Conservation (phyloP, 2,888 invertebrate species). For the Tenodera sinensis region DNA sequence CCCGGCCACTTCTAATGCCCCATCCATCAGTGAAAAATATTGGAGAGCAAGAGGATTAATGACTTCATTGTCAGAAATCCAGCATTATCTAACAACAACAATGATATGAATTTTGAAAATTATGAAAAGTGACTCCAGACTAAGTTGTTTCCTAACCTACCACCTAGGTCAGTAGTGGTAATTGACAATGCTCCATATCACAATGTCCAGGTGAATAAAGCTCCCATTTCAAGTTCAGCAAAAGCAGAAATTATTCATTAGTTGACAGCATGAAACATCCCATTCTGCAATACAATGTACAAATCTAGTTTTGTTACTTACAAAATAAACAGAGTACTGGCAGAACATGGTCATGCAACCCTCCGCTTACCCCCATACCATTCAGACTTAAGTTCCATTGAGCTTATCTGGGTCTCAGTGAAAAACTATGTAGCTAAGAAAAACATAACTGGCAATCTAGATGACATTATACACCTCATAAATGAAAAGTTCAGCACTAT, state of each 20-base stretch:
- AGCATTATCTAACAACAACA: no score
- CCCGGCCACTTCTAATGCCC: no score
- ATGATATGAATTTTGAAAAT: not conserved
- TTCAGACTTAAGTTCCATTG: not conserved
- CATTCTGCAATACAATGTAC: not conserved
- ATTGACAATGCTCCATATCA: no score
- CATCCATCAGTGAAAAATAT: no score
- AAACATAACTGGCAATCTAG: not conserved
- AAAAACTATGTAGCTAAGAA: not conserved
- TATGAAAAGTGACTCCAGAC: not conserved
- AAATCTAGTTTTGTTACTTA: not conserved
- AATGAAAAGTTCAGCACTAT: not conserved
- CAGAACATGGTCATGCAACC: not conserved
- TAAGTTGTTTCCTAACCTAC: not conserved
- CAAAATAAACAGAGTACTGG: not conserved
- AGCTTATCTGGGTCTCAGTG: not conserved
- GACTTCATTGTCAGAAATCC: no score
- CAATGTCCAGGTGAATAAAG: no score
- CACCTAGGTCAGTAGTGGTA: no score
- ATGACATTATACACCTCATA: not conserved
- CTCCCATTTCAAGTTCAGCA: no score
- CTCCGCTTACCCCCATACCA: not conserved
- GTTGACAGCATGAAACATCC: no score
- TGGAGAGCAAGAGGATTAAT: no score
- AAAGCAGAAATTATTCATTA: no score